Evolutionary conservation across 2,113 vertebrate species (phyloP), one percentile per base, ranked within the genome.

Genomic region (Trogon surrucura): DNA sequence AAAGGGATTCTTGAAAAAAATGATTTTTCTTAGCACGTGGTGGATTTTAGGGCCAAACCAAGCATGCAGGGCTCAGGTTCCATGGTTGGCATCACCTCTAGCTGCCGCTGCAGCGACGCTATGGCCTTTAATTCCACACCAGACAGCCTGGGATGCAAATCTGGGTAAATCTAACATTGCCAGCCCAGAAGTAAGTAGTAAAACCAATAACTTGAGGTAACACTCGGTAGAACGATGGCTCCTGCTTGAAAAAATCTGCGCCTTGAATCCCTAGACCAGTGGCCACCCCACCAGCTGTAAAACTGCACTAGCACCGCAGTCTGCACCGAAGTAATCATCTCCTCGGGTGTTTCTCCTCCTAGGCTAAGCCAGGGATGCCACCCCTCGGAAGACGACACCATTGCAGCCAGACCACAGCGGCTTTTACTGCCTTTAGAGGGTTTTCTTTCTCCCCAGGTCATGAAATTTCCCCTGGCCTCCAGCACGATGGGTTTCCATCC

Each of bases 311-410:
- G 21, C 50, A 41, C 23, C 45, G 8, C 12, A 56, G 20, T 4
- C 8, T 8, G 18, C 14, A 71, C 10, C 38, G 50, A 36, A 48
- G 64, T n/a, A 82, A 36, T 4, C 18, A 70, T 5, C 27, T 89
- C 23, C n/a, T 3, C 2, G 5, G 25, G 22, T 30, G 5, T 58
- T 83, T 38, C 62, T 65, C 11, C 77, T 50, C 8, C 12, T 8
- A 62, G n/a, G 30, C 54, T 80, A 5, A 93, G 81, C 74, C 93
- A 91, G 92, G 70, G 81, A 86, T 95, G 96, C 93, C 95, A 91
- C 93, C 93, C 70, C 69, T 84, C 5, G 86, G 92, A 91, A 86
- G 83, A 34, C 3, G 57, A 21, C 72, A 84, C 86, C 56, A 81
- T 5, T 93, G 94, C 94, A 96, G 81, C 56, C 58, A 62, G 17